These are phyloP conservation scores for Cydia pomonella DNA, from an alignment of 1,140 invertebrate species.

Conservation along the genomic window DNA sequence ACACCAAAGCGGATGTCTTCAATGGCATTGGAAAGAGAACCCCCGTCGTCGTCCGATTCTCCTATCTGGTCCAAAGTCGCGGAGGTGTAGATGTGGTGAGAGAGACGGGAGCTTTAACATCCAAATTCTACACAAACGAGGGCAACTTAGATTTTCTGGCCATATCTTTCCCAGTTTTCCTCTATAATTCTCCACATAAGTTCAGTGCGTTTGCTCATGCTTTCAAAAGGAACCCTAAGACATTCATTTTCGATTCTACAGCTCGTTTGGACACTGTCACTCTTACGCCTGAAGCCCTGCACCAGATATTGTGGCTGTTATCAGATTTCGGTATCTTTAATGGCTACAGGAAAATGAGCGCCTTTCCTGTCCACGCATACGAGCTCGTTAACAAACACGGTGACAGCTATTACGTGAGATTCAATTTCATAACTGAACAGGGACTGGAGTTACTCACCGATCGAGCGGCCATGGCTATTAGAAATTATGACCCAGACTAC, in stretches of 20 bases:
- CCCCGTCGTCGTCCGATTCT: slow-evolving; percentile 85
- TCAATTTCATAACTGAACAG: slow-evolving; percentile 85
- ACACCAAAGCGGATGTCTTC: slow-evolving; percentile 91
- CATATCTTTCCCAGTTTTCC: slow-evolving; percentile 87
- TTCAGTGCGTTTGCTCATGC: slow-evolving; percentile 82
- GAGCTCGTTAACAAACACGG: slow-evolving; percentile 83
- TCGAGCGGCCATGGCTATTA: slow-evolving; percentile 78
- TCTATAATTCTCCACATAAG: slow-evolving; percentile 84
- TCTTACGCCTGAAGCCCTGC: slow-evolving; percentile 88
- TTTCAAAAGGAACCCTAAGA: slow-evolving; percentile 85
- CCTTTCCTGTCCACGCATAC: slow-evolving; percentile 84
- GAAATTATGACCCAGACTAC: slow-evolving; percentile 86
- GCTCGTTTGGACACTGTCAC: slow-evolving; percentile 94
- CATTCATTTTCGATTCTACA: slow-evolving; percentile 86
- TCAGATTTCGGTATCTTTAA: slow-evolving; percentile 93
- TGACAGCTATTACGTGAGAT: slow-evolving; percentile 84
- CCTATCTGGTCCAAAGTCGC: slow-evolving; percentile 90
- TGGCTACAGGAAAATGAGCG: slow-evolving; percentile 86
- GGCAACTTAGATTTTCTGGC: slow-evolving; percentile 87
- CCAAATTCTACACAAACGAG: slow-evolving; percentile 87
- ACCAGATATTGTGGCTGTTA: slow-evolving; percentile 90
- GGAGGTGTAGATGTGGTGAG: slow-evolving; percentile 90
- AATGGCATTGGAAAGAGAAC: slow-evolving; percentile 91
- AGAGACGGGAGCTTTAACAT: slow-evolving; percentile 84
- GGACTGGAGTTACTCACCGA: slow-evolving; percentile 83